A percentile compares a stretch with the other conserved stretches of the same genome.
Conservation (phyloP, 1,140 invertebrate genomes). For the Thaumetopoea pityocampa region DNA sequence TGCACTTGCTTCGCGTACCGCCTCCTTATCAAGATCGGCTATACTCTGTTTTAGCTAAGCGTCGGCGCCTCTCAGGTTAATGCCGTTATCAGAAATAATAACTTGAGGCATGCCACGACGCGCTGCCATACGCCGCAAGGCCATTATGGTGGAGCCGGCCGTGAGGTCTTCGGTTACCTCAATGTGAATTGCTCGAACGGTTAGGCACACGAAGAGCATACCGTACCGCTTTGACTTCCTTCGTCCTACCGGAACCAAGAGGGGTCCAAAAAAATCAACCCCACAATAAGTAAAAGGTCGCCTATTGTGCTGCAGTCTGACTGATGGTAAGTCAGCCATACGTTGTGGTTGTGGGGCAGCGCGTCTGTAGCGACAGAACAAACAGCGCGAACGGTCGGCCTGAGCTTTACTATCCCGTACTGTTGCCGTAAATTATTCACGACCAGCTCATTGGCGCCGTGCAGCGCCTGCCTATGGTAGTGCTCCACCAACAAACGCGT, state of each 20-base stretch:
- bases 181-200: slow-evolving; percentile 19
- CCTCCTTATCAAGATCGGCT: neutral
- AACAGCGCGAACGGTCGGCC: neutral
- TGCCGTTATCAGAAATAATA: slow-evolving; percentile 37
- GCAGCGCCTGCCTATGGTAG: slow-evolving; percentile 4
- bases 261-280: too few relatives aligned
- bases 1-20: too few relatives aligned
- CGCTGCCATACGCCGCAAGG: slow-evolving; percentile 52
- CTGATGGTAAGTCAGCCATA: neutral
- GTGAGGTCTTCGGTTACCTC: slow-evolving; percentile 24
- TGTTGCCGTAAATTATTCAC: neutral
- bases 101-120: slow-evolving; percentile 37
- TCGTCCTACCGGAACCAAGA: too few relatives aligned
- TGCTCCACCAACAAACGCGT: slow-evolving; percentile 16
- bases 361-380: neutral
- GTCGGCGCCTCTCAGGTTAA: slow-evolving; percentile 26
- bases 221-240: neutral
- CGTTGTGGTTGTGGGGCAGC: neutral
- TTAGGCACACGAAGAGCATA: neutral
- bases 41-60: neutral
- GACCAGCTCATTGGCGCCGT: neutral
- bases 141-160: slow-evolving; percentile 49
- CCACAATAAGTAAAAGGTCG: too few relatives aligned
- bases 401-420: neutral
- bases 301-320: too few relatives aligned